phyloP scores from a whole-genome alignment of 2,797 vertebrate genomes.

The Antrozous pallidus region DNA sequence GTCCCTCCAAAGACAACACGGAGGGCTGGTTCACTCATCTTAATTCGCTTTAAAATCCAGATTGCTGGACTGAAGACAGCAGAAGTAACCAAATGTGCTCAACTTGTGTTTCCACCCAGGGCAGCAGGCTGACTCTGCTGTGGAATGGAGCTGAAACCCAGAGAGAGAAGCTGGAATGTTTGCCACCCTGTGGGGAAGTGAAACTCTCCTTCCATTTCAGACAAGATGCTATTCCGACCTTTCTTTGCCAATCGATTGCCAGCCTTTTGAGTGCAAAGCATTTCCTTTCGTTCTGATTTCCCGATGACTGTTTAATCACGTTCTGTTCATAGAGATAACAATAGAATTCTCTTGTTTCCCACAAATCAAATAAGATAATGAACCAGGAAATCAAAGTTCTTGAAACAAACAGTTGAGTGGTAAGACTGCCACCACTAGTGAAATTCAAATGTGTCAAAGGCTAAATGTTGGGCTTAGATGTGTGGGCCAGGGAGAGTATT shows the following conservation, averaged over 20 bases:
- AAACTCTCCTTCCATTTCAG: not conserved
- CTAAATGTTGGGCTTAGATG: not conserved
- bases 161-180: constrained; percentile 12
- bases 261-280: not conserved
- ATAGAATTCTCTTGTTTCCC: constrained; percentile 37
- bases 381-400: constrained; percentile 49
- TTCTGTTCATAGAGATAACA: constrained; percentile 69
- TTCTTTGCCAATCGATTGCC: constrained; percentile 28
- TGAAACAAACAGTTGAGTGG: constrained; percentile 44
- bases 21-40: not conserved
- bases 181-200: not conserved
- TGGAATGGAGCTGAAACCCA: constrained; percentile 30
- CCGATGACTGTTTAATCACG: constrained; percentile 55
- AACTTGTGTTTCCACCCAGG: constrained; percentile 12
- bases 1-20: not conserved
- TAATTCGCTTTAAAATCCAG: constrained; percentile 41
- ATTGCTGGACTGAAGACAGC: constrained; percentile 45
- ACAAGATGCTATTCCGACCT: constrained; percentile 25
- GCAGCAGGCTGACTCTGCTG: constrained; percentile 9
- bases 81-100: not conserved
- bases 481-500: not conserved
- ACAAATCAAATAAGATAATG: constrained; percentile 52
- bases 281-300: constrained; percentile 60
- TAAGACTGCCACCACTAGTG: not conserved
- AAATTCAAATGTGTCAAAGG: not conserved